Percentiles rank a stretch among this genome's conserved stretches.
Conservation (phyloP, 2,113 vertebrate species). For the Sinocyclocheilus grahami region DNA sequence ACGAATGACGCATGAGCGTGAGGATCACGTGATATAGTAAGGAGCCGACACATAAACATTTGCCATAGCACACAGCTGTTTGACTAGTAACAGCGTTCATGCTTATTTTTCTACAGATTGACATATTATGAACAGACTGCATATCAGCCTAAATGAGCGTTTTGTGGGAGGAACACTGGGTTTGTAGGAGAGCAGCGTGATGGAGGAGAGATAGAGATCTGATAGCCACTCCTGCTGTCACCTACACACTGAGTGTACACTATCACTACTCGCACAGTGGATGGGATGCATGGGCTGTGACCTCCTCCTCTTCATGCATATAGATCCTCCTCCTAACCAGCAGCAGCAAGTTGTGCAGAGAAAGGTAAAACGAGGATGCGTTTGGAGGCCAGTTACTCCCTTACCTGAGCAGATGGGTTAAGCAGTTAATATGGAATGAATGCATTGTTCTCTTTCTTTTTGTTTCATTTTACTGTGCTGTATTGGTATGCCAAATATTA, state of each 20-base stretch:
- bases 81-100: neutral
- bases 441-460: neutral
- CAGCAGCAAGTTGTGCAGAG: neutral
- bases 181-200: neutral
- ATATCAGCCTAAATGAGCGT: neutral
- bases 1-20: neutral
- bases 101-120: neutral
- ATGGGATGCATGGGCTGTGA: slow-evolving; percentile 10
- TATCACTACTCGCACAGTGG: neutral
- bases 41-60: slow-evolving; percentile 46
- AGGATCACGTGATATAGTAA: slow-evolving; percentile 41
- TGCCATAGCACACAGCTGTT: neutral
- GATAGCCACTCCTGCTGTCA: neutral
- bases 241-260: neutral
- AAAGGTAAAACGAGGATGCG: slow-evolving; percentile 19
- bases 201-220: slow-evolving; percentile 17
- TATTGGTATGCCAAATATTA: neutral
- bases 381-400: slow-evolving; percentile 5
- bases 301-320: neutral
- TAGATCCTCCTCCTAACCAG: neutral
- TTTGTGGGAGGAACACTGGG: neutral
- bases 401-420: neutral
- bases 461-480: neutral
- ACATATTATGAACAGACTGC: neutral
- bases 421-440: neutral